phyloP scores from a whole-genome alignment of 2,113 vertebrate genomes.

The Maccullochella peelii region DNA sequence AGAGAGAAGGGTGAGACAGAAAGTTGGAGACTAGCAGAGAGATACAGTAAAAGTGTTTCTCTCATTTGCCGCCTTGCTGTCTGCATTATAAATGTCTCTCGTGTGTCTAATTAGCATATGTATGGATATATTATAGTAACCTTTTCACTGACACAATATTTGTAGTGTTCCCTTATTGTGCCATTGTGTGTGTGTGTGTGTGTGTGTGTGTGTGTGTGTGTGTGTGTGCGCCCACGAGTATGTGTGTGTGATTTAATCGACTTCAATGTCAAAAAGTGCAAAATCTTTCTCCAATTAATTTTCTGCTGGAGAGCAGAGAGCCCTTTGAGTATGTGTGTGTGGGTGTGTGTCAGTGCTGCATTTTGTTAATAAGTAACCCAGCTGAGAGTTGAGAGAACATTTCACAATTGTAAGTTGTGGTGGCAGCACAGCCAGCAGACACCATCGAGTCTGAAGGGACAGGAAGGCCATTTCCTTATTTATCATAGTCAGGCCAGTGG shows the following conservation, averaged over 20 bases:
- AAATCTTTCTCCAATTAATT: slow-evolving; percentile 45
- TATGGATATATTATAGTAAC: slow-evolving; percentile 56
- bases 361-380: slow-evolving; percentile 45
- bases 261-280: slow-evolving; percentile 38
- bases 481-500: slow-evolving; percentile 33
- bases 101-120: slow-evolving; percentile 59
- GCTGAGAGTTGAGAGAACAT: slow-evolving; percentile 25
- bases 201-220: neutral
- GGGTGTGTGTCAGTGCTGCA: neutral
- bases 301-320: slow-evolving; percentile 25
- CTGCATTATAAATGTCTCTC: slow-evolving; percentile 47
- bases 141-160: slow-evolving; percentile 62
- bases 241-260: slow-evolving; percentile 17
- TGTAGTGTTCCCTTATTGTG: slow-evolving; percentile 27
- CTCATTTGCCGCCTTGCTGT: slow-evolving; percentile 27
- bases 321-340: slow-evolving; percentile 3
- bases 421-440: slow-evolving; percentile 43
- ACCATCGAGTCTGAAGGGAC: slow-evolving; percentile 34
- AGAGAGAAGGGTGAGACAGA: neutral
- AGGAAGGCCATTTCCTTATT: slow-evolving; percentile 68
- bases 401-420: slow-evolving; percentile 32
- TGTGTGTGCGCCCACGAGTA: neutral
- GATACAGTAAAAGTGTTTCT: neutral
- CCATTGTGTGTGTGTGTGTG: neutral
- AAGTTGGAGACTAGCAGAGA: neutral